Evolutionary conservation across 2,113 vertebrate species (phyloP).

Genomic region (Rhynchopsitta pachyrhyncha): DNA sequence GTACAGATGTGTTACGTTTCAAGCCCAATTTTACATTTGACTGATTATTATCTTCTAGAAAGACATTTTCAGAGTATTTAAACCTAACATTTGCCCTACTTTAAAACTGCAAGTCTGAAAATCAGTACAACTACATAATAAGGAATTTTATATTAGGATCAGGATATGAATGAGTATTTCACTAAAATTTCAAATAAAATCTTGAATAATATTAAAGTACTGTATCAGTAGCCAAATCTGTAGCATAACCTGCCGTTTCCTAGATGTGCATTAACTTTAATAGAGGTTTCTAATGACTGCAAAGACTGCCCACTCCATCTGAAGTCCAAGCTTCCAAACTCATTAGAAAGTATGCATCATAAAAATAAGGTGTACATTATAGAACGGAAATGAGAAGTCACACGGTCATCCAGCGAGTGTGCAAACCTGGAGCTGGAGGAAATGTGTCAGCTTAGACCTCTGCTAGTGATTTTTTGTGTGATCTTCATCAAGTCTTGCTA

Average conservation of each 20-base stretch:
- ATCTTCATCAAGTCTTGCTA: not conserved
- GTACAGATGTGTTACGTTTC: not conserved
- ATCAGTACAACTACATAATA: not conserved
- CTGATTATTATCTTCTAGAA: conserved; percentile 3
- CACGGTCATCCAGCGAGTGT: not conserved
- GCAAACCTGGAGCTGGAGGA: not conserved
- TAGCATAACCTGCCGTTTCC: not conserved
- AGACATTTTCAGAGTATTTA: conserved; percentile 8
- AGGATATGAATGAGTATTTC: conserved; percentile 39
- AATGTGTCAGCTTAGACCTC: not conserved
- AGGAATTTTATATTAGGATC: conserved; percentile 36
- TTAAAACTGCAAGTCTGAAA: not conserved
- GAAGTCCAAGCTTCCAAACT: not conserved
- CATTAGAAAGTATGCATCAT: not conserved
- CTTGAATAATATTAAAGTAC: not conserved
- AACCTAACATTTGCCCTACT: conserved; percentile 16
- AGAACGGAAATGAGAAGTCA: not conserved
- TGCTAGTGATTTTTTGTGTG: not conserved
- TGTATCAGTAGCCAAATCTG: not conserved
- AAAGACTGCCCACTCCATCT: not conserved
- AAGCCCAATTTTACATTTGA: conserved; percentile 20
- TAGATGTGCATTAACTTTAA: not conserved
- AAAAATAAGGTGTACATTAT: not conserved
- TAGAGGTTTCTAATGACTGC: not conserved
- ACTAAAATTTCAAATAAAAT: conserved; percentile 38